Conservation (phyloP, 2,113 vertebrate species). For the Pardalotus punctatus region DNA sequence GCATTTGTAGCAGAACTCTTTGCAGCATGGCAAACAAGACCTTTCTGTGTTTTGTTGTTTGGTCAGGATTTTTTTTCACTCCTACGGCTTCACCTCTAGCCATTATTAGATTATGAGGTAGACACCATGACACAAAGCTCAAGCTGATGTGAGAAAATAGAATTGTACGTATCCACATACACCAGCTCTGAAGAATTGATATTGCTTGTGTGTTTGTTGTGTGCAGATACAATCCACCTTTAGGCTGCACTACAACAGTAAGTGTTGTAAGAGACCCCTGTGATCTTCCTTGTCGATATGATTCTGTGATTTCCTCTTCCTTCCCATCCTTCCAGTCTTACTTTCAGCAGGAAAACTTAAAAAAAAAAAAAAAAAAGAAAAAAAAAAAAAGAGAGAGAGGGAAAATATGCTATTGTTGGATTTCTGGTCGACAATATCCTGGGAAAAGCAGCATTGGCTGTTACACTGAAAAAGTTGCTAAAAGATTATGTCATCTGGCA, state of each 20-base stretch:
- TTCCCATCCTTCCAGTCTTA: neutral
- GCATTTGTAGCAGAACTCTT: neutral
- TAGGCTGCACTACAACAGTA: neutral
- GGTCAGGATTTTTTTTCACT: neutral
- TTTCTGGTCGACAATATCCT: neutral
- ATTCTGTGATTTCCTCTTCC: neutral
- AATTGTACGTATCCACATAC: neutral
- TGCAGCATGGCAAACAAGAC: neutral
- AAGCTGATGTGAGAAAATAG: neutral
- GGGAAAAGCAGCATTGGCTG: neutral
- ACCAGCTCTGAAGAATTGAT: neutral
- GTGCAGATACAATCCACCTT: neutral
- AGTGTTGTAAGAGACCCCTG: neutral
- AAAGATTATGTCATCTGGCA: conserved; percentile 38
- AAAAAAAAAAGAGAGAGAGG: too few relatives aligned
- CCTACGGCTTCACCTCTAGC: neutral
- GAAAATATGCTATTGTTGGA: neutral
- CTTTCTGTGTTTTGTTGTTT: neutral
- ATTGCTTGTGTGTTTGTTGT: neutral
- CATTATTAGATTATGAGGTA: neutral
- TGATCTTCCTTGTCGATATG: neutral
- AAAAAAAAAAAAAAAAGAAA: too few relatives aligned
- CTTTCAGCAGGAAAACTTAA: neutral
- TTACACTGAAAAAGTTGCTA: conserved; percentile 17
- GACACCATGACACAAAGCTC: neutral